These are phyloP conservation scores for Tetrao urogallus DNA, from an alignment of 2,113 vertebrate genomes.

Conservation along the genomic window DNA sequence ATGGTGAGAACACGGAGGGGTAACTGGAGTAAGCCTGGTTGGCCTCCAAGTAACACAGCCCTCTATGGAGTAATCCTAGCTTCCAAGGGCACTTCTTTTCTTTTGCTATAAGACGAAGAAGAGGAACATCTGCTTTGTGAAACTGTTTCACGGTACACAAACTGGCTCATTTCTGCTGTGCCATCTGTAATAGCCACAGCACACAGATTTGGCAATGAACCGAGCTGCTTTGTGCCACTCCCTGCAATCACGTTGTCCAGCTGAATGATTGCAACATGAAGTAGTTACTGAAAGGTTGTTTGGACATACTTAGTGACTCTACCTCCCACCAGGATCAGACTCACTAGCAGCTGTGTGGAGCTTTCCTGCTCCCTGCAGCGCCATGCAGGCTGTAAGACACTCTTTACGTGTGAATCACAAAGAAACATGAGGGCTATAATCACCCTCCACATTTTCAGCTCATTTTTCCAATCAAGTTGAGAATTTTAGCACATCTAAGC, in stretches of 20 bases:
- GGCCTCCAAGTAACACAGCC: background rate
- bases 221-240: background rate
- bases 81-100: background rate
- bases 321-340: conserved; percentile 32
- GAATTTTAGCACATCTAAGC: background rate
- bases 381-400: background rate
- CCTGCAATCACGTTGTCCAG: background rate
- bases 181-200: background rate
- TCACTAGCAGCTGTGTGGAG: conserved; percentile 33
- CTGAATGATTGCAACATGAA: conserved; percentile 1
- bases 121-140: background rate
- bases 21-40: background rate
- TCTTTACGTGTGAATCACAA: conserved; percentile 21
- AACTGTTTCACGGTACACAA: background rate
- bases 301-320: background rate
- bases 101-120: background rate
- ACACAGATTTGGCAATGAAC: background rate
- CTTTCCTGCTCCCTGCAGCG: background rate
- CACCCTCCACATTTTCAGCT: background rate
- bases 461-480: conserved; percentile 14
- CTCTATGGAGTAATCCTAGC: background rate
- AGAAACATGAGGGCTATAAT: conserved; percentile 39
- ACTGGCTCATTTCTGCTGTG: background rate
- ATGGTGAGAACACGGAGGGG: background rate
- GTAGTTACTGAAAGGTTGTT: background rate